Evolutionary conservation across 2,113 vertebrate genomes (phyloP).

Genomic region (Chaetops frenatus): DNA sequence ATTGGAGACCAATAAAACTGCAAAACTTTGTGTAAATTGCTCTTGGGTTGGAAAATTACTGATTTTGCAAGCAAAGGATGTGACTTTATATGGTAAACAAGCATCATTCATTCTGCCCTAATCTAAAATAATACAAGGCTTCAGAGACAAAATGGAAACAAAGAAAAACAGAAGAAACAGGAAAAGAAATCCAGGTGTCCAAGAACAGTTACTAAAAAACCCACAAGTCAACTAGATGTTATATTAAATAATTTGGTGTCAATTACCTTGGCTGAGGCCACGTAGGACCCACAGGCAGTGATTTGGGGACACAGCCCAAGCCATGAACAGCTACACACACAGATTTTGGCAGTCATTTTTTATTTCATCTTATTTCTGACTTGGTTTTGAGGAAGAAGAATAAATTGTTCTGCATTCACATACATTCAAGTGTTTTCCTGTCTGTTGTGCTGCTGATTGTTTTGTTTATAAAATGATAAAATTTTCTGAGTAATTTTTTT

Average conservation of each 20-base stretch:
- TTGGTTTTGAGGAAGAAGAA: background rate
- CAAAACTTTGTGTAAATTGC: conserved; percentile 18
- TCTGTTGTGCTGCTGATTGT: background rate
- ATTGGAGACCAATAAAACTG: conserved; percentile 40
- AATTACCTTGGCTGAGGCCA: background rate
- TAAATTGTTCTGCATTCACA: background rate
- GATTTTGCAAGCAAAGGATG: conserved; percentile 4
- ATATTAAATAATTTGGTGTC: background rate
- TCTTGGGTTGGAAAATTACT: conserved; percentile 17
- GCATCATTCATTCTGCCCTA: background rate
- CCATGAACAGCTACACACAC: rapidly evolving
- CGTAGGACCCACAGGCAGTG: background rate
- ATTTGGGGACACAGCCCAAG: background rate
- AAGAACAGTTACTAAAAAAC: background rate
- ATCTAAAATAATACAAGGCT: background rate
- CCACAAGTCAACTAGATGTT: background rate
- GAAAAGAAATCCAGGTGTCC: background rate
- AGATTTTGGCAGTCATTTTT: background rate
- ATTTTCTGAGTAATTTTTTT: background rate
- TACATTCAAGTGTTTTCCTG: background rate
- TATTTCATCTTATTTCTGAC: background rate
- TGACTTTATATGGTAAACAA: conserved; percentile 13
- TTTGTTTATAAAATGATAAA: background rate
- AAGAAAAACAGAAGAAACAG: background rate
- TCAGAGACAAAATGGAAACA: background rate